Evolutionary conservation across 1,140 invertebrate species (phyloP), one percentile per base, ranked within the genome.

Genomic region (Oedothorax gibbosus): DNA sequence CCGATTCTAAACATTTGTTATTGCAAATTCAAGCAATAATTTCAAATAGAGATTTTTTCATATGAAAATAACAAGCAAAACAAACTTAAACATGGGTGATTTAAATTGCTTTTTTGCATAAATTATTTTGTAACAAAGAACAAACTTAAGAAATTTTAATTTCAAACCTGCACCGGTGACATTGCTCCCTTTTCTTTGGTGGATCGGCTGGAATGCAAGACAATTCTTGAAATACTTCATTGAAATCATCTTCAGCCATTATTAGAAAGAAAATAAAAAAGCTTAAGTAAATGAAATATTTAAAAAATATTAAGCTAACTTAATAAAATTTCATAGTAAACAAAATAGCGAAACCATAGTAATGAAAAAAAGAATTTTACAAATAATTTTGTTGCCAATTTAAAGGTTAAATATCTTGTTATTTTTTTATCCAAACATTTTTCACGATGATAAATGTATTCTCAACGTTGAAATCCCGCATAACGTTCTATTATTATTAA

Each of bases 131-230:
- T n/a, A n/a, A n/a, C n/a, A n/a, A n/a, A n/a, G n/a, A n/a, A n/a
- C n/a, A n/a, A n/a, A n/a, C n/a, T n/a, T n/a, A n/a, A n/a, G n/a
- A n/a, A n/a, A n/a, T n/a, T n/a, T n/a, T n/a, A n/a, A n/a, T 20
- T 54, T 49, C 51, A 66, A 54, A 82, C 79, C 68, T 60, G 56
- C 79, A 82, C 18, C 57, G 56, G 9, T 21, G 18, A 56, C 79
- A 82, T 14, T 20, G 57, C 10, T 82, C 79, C 56, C 79, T 57
- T 62, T 72, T 82, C 18, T 15, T n/a, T 35, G 79, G 79, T 62
- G 79, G 79, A 64, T 82, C 79, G 53, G 79, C 54, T 20, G 79
- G 68, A 14, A 82, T 82, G 21, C 68, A 72, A 14, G 79, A 69
- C 14, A 82, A 72, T 64, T 82, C 79, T 62, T 73, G 54, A 20